These are phyloP conservation scores for Leucopsar rothschildi DNA, from an alignment of 2,113 vertebrate genomes.

Conservation along the genomic window DNA sequence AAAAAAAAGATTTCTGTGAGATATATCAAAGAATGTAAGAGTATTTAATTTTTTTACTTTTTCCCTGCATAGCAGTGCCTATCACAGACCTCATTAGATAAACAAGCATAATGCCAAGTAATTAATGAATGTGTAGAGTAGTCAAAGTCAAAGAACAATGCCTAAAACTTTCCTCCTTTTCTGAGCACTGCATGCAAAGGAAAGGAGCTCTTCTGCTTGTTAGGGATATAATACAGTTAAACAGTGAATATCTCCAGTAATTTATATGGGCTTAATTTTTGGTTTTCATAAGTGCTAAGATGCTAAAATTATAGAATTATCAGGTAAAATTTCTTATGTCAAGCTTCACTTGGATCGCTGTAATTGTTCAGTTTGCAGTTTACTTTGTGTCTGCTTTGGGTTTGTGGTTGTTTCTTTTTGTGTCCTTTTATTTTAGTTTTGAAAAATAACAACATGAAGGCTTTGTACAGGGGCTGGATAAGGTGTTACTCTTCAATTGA, in stretches of 20 bases:
- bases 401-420: not conserved
- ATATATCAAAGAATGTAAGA: not conserved
- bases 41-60: not conserved
- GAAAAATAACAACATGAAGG: not conserved
- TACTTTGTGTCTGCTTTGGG: not conserved
- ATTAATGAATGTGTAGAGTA: not conserved
- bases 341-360: not conserved
- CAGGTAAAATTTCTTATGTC: not conserved
- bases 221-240: not conserved
- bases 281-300: not conserved
- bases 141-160: not conserved
- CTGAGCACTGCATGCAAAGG: not conserved
- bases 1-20: not conserved
- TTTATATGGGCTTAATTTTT: not conserved
- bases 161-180: not conserved
- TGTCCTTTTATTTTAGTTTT: not conserved
- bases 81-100: not conserved
- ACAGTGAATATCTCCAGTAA: not conserved
- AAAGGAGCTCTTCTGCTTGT: not conserved
- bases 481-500: not conserved
- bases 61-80: not conserved
- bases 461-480: not conserved
- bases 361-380: not conserved
- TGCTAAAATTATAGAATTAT: not conserved
- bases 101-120: not conserved